A percentile compares a stretch with the other conserved stretches of the same genome.
Conservation (phyloP, 2,113 vertebrate genomes). For the Microtus montanus region DNA sequence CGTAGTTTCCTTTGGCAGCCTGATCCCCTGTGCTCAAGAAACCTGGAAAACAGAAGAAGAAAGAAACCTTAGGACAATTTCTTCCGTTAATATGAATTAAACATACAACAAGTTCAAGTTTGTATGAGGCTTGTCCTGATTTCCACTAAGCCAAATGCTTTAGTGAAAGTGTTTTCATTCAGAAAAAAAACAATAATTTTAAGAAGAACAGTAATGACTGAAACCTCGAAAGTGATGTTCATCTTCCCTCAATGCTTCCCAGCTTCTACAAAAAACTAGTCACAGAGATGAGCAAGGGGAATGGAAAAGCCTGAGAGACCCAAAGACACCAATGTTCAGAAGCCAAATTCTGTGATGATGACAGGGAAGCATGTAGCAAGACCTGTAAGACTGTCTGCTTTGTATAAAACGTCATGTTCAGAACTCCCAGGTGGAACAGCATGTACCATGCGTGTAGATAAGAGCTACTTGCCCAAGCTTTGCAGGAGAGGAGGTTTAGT, state of each 20-base stretch:
- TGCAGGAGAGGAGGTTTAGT: background rate
- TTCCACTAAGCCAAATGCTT: background rate
- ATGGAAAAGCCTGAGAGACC: background rate
- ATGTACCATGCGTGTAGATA: background rate
- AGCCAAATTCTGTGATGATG: background rate
- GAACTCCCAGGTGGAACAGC: background rate
- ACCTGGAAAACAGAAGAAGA: constrained; percentile 85
- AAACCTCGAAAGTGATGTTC: background rate
- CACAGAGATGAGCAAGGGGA: background rate
- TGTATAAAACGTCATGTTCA: background rate
- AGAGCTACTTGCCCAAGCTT: background rate
- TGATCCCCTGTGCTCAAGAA: constrained; percentile 99
- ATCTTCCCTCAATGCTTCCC: background rate
- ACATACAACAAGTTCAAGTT: constrained; percentile 2
- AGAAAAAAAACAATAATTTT: constrained; percentile 3
- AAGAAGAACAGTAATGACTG: background rate
- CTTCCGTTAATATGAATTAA: constrained; percentile 5
- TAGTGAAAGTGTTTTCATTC: background rate
- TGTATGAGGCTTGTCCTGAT: background rate
- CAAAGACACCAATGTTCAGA: background rate
- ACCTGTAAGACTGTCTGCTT: background rate
- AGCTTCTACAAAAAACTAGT: constrained; percentile 17
- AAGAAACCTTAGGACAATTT: constrained; percentile 59
- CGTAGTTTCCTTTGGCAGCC: constrained; percentile 98
- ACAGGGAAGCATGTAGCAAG: background rate